Evolutionary conservation across 1,140 invertebrate species (phyloP).

Genomic region (Lepidurus apus): DNA sequence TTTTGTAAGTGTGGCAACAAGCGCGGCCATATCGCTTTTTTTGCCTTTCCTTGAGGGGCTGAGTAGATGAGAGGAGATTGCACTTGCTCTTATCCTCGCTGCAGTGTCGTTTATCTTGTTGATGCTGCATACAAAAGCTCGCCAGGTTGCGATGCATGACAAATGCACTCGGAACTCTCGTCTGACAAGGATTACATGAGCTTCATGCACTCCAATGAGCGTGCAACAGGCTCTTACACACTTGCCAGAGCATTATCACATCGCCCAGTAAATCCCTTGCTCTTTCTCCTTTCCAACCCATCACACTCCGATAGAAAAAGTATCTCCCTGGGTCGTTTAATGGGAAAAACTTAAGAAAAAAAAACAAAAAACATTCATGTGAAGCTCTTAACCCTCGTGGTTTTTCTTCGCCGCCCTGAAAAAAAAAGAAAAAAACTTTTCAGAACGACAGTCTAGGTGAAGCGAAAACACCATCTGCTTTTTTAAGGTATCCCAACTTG

Average conservation of each 20-base stretch:
- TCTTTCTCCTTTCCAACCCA: slow-evolving; percentile 14
- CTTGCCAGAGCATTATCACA: slow-evolving; percentile 18
- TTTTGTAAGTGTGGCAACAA: neutral
- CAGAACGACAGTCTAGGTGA: no score
- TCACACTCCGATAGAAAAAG: neutral
- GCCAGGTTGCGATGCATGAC: slow-evolving; percentile 17
- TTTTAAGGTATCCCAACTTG: no score
- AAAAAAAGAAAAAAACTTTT: neutral
- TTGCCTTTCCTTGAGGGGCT: neutral
- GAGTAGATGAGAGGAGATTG: slow-evolving; percentile 19
- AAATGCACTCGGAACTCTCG: slow-evolving; percentile 18
- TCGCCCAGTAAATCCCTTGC: slow-evolving; percentile 17
- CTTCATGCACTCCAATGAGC: slow-evolving; percentile 4
- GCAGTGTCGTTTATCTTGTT: slow-evolving; percentile 19
- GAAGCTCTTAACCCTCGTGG: neutral
- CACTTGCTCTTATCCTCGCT: neutral
- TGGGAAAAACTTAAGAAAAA: neutral
- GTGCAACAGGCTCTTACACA: slow-evolving; percentile 21
- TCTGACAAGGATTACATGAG: slow-evolving; percentile 14
- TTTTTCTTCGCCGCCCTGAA: neutral
- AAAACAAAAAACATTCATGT: neutral
- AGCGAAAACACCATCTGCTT: no score
- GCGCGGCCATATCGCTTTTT: neutral
- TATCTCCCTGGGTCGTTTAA: neutral
- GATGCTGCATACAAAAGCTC: slow-evolving; percentile 21